Conservation (phyloP, 2,888 invertebrate species). For the Spilarctia lutea region DNA sequence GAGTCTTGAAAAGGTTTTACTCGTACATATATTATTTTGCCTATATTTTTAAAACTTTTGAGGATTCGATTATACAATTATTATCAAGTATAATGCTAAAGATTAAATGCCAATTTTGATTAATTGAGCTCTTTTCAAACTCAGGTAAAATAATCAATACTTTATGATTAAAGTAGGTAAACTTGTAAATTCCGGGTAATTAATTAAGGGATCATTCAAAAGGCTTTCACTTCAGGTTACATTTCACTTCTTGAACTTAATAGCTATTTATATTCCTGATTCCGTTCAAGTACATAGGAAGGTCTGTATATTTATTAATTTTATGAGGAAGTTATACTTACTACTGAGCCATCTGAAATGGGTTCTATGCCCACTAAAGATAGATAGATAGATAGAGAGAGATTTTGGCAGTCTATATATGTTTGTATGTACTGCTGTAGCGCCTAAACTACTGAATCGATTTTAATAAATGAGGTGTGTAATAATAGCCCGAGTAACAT, state of each 20-base stretch:
- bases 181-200: constrained; percentile 29
- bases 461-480: no score
- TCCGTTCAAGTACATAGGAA: no score
- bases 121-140: background rate
- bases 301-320: background rate
- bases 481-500: no score
- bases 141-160: background rate
- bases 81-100: background rate
- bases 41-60: background rate
- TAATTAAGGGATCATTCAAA: constrained; percentile 21
- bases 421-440: no score
- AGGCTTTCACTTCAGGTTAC: constrained; percentile 46
- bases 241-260: constrained; percentile 44
- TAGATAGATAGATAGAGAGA: no score
- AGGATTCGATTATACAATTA: background rate
- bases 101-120: background rate
- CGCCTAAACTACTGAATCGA: no score
- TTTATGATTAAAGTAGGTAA: constrained; percentile 9
- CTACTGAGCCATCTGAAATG: no score
- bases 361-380: no score
- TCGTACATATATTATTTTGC: background rate
- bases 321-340: no score
- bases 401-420: no score
- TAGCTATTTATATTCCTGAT: constrained; percentile 16
- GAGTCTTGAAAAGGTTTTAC: constrained; percentile 21